These are phyloP conservation scores for Stichodactyla mertensii DNA, from an alignment of 64 coral and sea anemone species.

Conservation along the genomic window DNA sequence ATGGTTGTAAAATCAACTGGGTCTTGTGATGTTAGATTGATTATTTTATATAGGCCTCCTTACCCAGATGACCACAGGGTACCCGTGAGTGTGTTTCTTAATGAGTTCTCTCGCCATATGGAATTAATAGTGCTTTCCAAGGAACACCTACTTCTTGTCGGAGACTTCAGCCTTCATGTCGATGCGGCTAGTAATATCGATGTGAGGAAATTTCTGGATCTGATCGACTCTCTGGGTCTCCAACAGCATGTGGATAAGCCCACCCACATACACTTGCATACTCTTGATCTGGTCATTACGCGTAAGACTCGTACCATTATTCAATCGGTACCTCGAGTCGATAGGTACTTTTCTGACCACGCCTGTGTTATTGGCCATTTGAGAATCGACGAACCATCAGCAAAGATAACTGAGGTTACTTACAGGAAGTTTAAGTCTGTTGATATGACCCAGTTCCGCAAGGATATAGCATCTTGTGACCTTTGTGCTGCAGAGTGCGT, in stretches of 20 bases:
- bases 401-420: constrained; percentile 13
- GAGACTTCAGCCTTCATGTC: constrained; percentile 42
- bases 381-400: neutral
- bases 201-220: constrained; percentile 28
- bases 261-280: constrained; percentile 29
- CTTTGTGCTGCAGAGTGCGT: constrained; percentile 23
- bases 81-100: neutral
- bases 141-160: constrained; percentile 29
- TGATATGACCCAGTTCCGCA: constrained; percentile 24
- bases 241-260: constrained; percentile 47
- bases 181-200: constrained; percentile 25
- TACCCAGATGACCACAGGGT: constrained; percentile 26
- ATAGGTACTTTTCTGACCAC: constrained; percentile 33
- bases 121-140: constrained; percentile 13
- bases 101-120: constrained; percentile 14
- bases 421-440: constrained; percentile 38
- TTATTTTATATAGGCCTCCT: constrained; percentile 5
- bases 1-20: constrained; percentile 21
- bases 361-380: constrained; percentile 13
- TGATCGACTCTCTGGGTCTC: constrained; percentile 41
- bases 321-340: neutral
- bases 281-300: constrained; percentile 30
- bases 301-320: constrained; percentile 10
- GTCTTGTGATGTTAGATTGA: neutral
- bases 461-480: constrained; percentile 16